A percentile compares a stretch with the other conserved stretches of the same genome.
These are phyloP conservation scores for Nemotelus pantherinus DNA, from an alignment of 2,888 invertebrate genomes.

Conservation along the genomic window DNA sequence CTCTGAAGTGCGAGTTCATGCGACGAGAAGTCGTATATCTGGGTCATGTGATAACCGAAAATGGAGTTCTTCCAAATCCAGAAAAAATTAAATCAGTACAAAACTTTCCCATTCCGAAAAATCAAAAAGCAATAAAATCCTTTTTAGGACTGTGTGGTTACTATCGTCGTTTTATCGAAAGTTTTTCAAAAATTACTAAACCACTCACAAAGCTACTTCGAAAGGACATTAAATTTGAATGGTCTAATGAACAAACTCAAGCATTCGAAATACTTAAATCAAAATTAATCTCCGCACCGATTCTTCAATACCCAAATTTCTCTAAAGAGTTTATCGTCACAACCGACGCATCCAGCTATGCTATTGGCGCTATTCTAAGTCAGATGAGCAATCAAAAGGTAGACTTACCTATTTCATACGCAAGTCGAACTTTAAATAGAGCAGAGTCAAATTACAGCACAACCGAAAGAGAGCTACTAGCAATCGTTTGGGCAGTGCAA, in stretches of 20 bases:
- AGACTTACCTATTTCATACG: not conserved
- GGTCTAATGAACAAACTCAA: not conserved
- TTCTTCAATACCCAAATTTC: no score
- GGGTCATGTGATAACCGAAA: constrained; percentile 55
- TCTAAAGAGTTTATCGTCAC: no score
- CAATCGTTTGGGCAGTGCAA: no score
- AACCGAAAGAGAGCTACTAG: no score
- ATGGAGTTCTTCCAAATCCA: constrained; percentile 50
- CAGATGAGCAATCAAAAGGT: not conserved
- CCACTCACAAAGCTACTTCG: no score
- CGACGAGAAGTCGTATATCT: not conserved
- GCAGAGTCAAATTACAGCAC: not conserved
- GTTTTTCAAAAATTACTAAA: no score
- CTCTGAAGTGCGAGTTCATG: constrained; percentile 53
- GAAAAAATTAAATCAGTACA: not conserved
- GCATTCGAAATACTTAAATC: not conserved
- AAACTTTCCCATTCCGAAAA: not conserved
- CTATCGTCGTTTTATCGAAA: not conserved
- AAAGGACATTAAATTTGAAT: not conserved
- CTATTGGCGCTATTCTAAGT: not conserved
- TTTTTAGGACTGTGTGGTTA: not conserved
- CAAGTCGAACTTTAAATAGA: not conserved
- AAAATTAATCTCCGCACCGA: not conserved
- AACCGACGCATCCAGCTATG: no score
- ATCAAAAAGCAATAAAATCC: not conserved